phyloP scores from a whole-genome alignment of 2,797 vertebrate genomes.

The Aldrovandia affinis region DNA sequence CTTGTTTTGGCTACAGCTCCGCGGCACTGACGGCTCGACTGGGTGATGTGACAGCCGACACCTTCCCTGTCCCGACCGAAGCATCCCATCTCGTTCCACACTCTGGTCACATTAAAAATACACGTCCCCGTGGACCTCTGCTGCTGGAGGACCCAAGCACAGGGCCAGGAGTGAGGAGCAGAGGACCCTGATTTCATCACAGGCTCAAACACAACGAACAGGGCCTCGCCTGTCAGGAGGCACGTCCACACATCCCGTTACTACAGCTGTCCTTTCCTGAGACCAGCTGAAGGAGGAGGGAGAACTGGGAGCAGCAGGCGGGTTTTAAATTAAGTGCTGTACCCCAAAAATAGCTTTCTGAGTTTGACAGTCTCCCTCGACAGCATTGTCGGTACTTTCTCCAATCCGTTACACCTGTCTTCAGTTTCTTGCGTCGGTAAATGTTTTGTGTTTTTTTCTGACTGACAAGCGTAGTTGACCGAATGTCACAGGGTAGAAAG shows the following conservation, averaged over 20 bases:
- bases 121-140: constrained; percentile 52
- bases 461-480: background rate
- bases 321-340: background rate
- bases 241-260: constrained; percentile 57
- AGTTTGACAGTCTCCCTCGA: background rate
- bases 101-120: constrained; percentile 60
- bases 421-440: background rate
- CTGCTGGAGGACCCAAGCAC: constrained; percentile 37
- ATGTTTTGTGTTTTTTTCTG: background rate
- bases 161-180: constrained; percentile 58
- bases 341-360: background rate
- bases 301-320: background rate
- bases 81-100: constrained; percentile 37
- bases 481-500: background rate
- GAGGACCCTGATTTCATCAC: constrained; percentile 59
- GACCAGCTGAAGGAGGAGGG: background rate
- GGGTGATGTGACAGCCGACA: constrained; percentile 33
- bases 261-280: constrained; percentile 45
- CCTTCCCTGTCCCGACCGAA: constrained; percentile 45
- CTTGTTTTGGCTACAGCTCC: constrained; percentile 55
- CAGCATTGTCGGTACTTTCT: background rate
- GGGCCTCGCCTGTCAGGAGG: constrained; percentile 12
- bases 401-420: background rate
- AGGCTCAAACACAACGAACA: constrained; percentile 40
- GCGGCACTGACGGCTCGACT: constrained; percentile 29